A percentile compares a stretch with the other conserved stretches of the same genome.
Conservation (phyloP, 2,888 invertebrate genomes). For the Hofmannophila pseudospretella region DNA sequence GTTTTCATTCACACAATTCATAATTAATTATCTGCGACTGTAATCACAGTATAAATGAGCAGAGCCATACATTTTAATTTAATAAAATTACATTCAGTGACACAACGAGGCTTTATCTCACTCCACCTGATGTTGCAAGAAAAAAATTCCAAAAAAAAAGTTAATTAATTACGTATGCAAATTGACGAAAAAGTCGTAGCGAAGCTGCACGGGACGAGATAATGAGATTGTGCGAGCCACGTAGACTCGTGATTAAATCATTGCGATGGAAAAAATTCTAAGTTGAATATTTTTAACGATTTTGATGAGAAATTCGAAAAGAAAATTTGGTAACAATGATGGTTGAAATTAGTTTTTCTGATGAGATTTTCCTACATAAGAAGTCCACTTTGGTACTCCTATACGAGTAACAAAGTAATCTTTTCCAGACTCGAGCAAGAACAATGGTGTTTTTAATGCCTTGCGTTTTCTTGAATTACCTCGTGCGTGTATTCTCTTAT, state of each 20-base stretch:
- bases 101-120: constrained; percentile 27
- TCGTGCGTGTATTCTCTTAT: too few species aligned
- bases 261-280: constrained; percentile 44
- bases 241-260: constrained; percentile 58
- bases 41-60: too few species aligned
- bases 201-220: constrained; percentile 49
- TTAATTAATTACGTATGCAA: constrained; percentile 75
- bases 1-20: too few species aligned
- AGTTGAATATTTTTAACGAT: constrained; percentile 32
- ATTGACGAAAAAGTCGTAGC: constrained; percentile 66
- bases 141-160: constrained; percentile 44
- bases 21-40: too few species aligned
- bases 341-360: background rate
- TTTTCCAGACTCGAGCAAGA: too few species aligned
- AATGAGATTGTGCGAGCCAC: constrained; percentile 66
- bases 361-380: background rate
- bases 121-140: constrained; percentile 38
- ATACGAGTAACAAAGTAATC: too few species aligned
- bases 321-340: constrained; percentile 3
- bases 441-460: too few species aligned
- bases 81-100: too few species aligned
- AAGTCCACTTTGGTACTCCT: too few species aligned
- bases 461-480: too few species aligned
- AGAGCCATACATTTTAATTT: too few species aligned
- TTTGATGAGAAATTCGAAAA: constrained; percentile 21